Base-by-base conservation (phyloP, 2,113 vertebrate species). In the Tor tambroides region DNA sequence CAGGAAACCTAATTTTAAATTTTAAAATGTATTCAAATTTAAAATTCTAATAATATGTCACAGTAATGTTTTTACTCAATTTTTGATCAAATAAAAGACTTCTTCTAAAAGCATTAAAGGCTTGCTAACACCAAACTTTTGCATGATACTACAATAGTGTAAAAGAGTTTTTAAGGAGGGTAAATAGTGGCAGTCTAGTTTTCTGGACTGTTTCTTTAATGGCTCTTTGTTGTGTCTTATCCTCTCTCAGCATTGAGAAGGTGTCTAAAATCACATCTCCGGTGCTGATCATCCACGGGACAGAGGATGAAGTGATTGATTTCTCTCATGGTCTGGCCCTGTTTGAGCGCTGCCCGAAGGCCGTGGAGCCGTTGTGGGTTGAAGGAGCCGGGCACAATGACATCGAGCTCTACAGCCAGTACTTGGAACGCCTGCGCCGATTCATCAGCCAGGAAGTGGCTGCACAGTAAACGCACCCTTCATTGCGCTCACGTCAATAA, bases 351-450 rank as follows among this genome's bases (percentile, higher is more conserved):
- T 99, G 98, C 87, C 97, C 97, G 85, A 98, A 98, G 93, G 97
- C 98, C 0, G 98, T 99, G 94, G 98, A 99, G 95, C 98, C 98
- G 0, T 96, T 99, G 38, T 99, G 98, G 98, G 98, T 99, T 88
- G 98, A 99, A 30, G 98, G 98, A 2, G 98, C 98, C 0, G 98
- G 98, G 9, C 98, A 99, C 96, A 99, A 99, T 88, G 98, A 99
- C 94, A 99, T 99, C 87, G 98, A 99, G 96, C 97, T 99, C 86
- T 99, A 99, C 95, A 99, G 98, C 94, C 98, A 99, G 94, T 99
- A 99, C 94, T 95, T 99, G 93, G 98, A 99, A 92, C 96, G 98
- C 90, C 96, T 99, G 92, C 97, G 97, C 81, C 96, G 96, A 85
- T 99, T 99, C 95, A 98, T 99, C 94, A 96, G 97, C 89, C 97